Evolutionary conservation across 2,113 vertebrate genomes (phyloP), one percentile per base, ranked within the genome.

Genomic region (Labeo rohita): DNA sequence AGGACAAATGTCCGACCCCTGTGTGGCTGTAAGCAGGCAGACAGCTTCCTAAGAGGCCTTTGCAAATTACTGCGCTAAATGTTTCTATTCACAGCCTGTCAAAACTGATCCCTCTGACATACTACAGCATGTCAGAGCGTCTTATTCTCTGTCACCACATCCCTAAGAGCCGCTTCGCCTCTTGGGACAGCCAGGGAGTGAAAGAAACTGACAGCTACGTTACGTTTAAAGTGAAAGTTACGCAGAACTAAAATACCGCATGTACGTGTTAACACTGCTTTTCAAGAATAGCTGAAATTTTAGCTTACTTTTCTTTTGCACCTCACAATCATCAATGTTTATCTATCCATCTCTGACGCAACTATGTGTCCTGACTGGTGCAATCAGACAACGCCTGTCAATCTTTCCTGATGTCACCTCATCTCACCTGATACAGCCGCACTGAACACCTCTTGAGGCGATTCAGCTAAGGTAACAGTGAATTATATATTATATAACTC

Each of bases 61-160:
- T 81, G n/a, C 75, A 12, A 52, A 74, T 76, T 61, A 83, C 54
- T 84, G 13, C 0, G 18, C 65, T 83, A 85, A 85, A 83, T 73
- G 66, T 79, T 87, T 73, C 84, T 80, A 61, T 80, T 72, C 63
- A 80, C 73, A 85, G 84, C 50, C 36, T 86, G 84, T 61, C 77
- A 80, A 54, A 86, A 39, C 16, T 59, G 65, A 86, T 86, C 77
- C 65, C 54, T 80, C 16, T 49, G 78, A 54, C 23, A 86, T 61
- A 21, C 36, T 78, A 85, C 63, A 80, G 50, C 28, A 72, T 47
- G 61, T 79, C 85, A 86, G 59, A 34, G 76, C 36, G 2, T 73
- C 66, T 56, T 73, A 43, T 83, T 43, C 23, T 77, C 50, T 54
- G 50, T 54, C 75, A 77, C 49, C 50, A 77, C 50, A 54, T 54